phyloP scores from a whole-genome alignment of 2,888 invertebrate genomes.

The Sinodicranocentrus sp. region DNA sequence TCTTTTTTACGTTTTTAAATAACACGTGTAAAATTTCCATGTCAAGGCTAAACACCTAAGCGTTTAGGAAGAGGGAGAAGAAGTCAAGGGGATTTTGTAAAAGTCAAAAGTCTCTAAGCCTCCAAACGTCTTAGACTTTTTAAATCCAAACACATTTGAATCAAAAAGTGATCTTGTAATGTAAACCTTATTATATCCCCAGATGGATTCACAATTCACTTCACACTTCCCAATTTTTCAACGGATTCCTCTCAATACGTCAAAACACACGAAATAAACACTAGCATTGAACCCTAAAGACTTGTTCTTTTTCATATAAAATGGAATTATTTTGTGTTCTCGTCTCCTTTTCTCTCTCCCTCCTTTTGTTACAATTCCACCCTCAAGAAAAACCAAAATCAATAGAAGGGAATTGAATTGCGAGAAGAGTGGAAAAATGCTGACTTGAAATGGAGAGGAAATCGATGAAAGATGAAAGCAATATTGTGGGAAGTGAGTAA shows the following conservation, averaged over 20 bases:
- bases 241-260: conserved; percentile 34
- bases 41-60: no score
- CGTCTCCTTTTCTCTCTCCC: conserved; percentile 22
- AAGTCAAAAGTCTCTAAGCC: no score
- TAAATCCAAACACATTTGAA: no score
- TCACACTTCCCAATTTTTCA: conserved; percentile 52
- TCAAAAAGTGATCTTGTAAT: no score
- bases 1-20: no score
- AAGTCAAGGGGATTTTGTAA: no score
- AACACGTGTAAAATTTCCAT: no score
- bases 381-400: conserved; percentile 36
- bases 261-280: conserved; percentile 35
- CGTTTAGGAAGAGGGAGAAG: no score
- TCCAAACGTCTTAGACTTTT: no score
- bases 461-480: conserved; percentile 65
- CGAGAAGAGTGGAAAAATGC: conserved; percentile 1
- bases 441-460: conserved; percentile 40
- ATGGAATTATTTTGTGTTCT: not conserved
- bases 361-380: not conserved
- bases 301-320: not conserved
- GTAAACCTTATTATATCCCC: no score
- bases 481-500: conserved; percentile 55
- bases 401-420: conserved; percentile 41
- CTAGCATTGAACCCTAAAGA: conserved; percentile 13
- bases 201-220: no score